Evolutionary conservation across 1,140 invertebrate species (phyloP).

Genomic region (Zaprionus gabonicus): DNA sequence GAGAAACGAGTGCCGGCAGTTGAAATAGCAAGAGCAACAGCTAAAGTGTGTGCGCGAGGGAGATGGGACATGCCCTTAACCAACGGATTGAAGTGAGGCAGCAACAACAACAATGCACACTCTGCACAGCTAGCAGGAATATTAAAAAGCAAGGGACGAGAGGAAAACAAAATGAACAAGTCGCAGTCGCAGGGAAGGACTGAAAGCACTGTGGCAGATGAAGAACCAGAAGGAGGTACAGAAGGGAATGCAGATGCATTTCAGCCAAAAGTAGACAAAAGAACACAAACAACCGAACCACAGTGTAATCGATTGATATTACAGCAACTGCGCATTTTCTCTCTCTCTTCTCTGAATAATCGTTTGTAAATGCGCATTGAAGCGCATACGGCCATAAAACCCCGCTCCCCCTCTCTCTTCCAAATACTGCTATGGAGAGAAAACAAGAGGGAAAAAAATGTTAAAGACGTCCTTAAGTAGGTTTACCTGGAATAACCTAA

Average conservation of each 20-base stretch:
- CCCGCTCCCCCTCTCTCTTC: not conserved
- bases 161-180: slow-evolving; percentile 46
- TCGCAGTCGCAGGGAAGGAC: slow-evolving; percentile 16
- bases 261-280: slow-evolving; percentile 36
- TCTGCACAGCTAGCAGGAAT: slow-evolving; percentile 34
- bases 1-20: slow-evolving; percentile 53
- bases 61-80: slow-evolving; percentile 1
- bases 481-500: not conserved
- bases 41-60: slow-evolving; percentile 11
- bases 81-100: slow-evolving; percentile 1
- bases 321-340: slow-evolving; percentile 18
- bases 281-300: slow-evolving; percentile 27
- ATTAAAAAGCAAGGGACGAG: slow-evolving; percentile 23
- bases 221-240: too few species aligned
- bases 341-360: slow-evolving; percentile 22
- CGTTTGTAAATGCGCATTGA: slow-evolving; percentile 39
- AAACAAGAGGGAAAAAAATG: not conserved
- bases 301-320: slow-evolving; percentile 41
- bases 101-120: slow-evolving; percentile 18
- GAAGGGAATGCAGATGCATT: slow-evolving; percentile 27
- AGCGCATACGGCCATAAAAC: slow-evolving; percentile 19
- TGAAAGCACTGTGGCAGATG: slow-evolving; percentile 13
- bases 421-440: not conserved
- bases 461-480: not conserved
- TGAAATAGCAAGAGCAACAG: slow-evolving; percentile 36